Base-by-base conservation (phyloP, 2,797 vertebrate genomes). In the Acestrorhynchus altus region DNA sequence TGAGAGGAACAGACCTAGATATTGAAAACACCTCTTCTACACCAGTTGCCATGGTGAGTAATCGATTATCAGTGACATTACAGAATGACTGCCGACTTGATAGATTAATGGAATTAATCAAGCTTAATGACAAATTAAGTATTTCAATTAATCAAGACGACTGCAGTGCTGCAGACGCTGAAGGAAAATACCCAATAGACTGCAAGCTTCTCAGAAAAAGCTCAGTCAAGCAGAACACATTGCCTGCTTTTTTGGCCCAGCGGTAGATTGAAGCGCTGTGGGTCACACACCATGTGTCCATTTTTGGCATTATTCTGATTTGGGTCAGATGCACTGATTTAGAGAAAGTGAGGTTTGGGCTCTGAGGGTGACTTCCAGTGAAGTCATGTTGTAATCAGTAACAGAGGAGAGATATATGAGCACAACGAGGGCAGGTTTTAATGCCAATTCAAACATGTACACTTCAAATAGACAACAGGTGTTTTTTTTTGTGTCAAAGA, bases 51-150 rank as follows among this genome's bases (percentile, higher is more conserved):
- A 89, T 91, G 89, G 89, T 66, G 80, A 89, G 85, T 90, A 92
- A 92, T 89, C 87, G 77, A 90, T 90, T 91, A 77, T 77, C 85
- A 81, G 83, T 83, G 77, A 83, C 87, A 85, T 89, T 84, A 87
- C 74, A 80, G 84, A 89, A 90, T 87, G 66, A 84, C 86, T 90
- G 90, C 78, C 88, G 88, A 90, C 84, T 86, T 87, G 80, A 87
- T 70, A 85, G 90, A 92, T 91, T 86, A 92, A 91, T 92, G 84
- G 87, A 91, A 92, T 91, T 89, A 92, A 92, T 92, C 90, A 90
- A 64, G 83, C 84, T 83, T 93, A 93, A 93, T 93, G 91, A 91
- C 88, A 91, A 91, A 91, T 88, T 92, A 93, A 92, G 90, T 90
- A 90, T 91, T 92, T 78, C 83, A 90, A 92, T 94, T 91, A 89